Conservation (phyloP, 2,113 vertebrate genomes). For the Sakesphorus luctuosus region DNA sequence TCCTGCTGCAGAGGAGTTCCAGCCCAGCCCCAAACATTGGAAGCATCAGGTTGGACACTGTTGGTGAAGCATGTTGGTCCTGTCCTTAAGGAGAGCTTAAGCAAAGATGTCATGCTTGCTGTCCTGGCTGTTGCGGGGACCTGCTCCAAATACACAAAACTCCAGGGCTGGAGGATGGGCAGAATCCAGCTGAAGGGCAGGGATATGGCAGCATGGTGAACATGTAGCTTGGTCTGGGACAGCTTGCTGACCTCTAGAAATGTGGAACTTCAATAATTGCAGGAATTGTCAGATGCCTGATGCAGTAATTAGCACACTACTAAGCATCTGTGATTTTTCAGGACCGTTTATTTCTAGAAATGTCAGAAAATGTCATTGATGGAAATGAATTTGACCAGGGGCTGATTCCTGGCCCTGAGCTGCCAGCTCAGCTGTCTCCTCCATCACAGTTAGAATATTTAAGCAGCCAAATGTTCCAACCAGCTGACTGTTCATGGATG, state of each 20-base stretch:
- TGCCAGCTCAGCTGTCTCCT: background rate
- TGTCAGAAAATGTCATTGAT: background rate
- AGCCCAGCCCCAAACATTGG: background rate
- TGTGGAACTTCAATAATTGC: background rate
- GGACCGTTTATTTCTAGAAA: background rate
- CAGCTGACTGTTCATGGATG: background rate
- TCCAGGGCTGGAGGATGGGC: background rate
- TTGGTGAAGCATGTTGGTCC: background rate
- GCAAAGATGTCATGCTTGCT: background rate
- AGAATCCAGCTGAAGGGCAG: accelerated
- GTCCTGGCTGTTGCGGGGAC: background rate
- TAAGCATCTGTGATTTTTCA: background rate
- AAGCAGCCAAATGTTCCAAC: background rate
- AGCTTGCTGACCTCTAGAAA: background rate
- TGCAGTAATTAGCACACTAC: background rate
- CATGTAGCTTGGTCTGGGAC: accelerated
- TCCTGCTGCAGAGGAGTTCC: background rate
- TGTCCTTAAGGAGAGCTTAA: no score
- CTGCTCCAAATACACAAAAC: accelerated
- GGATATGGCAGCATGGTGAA: background rate
- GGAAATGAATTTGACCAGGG: background rate
- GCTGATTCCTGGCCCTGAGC: background rate
- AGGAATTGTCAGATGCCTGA: background rate
- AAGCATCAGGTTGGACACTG: background rate
- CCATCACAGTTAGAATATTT: background rate